phyloP scores from a whole-genome alignment of 2,888 invertebrate species.

The Tipula vernalis region DNA sequence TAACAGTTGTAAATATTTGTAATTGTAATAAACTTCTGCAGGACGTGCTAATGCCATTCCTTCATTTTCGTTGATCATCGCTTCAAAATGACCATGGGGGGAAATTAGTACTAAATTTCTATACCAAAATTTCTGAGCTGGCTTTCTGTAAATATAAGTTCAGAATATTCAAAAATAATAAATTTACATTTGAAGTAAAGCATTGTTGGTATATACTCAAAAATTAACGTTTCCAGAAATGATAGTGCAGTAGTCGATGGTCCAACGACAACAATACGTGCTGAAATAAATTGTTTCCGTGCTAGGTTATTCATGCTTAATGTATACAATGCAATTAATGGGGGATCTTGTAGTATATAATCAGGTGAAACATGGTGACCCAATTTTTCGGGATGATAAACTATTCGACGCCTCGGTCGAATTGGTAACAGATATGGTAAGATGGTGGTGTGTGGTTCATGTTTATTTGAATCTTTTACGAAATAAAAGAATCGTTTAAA shows the following conservation, averaged over 20 bases:
- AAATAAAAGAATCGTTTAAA: constrained; percentile 36
- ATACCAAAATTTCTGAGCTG: constrained; percentile 42
- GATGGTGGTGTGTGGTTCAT: constrained; percentile 32
- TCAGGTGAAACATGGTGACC: constrained; percentile 14
- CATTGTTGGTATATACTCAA: constrained; percentile 31
- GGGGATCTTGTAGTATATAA: background rate
- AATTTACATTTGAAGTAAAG: background rate
- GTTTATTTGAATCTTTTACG: constrained; percentile 19
- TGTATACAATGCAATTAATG: constrained; percentile 29
- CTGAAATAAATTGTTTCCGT: constrained; percentile 37
- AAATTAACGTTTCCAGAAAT: constrained; percentile 46
- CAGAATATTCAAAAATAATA: constrained; percentile 14
- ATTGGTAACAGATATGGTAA: constrained; percentile 15
- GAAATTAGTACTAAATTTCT: constrained; percentile 59
- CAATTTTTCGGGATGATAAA: background rate
- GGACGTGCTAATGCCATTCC: constrained; percentile 23
- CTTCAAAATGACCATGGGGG: constrained; percentile 41
- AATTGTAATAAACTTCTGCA: constrained; percentile 29
- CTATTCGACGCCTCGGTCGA: constrained; percentile 8
- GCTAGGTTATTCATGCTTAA: constrained; percentile 26
- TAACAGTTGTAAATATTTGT: constrained; percentile 42
- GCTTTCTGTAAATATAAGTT: constrained; percentile 25
- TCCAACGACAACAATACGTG: constrained; percentile 47
- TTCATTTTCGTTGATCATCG: background rate
- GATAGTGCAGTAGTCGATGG: constrained; percentile 47